Evolutionary conservation across 2,888 invertebrate species (phyloP).

Genomic region (Microplitis manilae): DNA sequence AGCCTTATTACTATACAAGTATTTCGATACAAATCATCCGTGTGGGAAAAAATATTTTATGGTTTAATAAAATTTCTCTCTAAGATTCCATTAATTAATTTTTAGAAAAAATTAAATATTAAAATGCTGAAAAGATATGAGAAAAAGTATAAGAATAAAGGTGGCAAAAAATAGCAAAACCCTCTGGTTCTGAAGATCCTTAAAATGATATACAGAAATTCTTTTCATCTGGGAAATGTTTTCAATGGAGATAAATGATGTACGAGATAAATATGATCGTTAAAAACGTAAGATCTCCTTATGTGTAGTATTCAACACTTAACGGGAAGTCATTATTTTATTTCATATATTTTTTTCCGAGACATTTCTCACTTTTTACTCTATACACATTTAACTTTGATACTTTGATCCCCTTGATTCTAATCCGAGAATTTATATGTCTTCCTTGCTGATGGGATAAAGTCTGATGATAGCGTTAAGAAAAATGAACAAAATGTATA

Average conservation of each 20-base stretch:
- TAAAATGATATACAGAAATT: background rate
- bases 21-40: too few relatives aligned
- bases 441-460: background rate
- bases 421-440: slow-evolving; percentile 10
- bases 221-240: background rate
- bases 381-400: slow-evolving; percentile 8
- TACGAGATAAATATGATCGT: background rate
- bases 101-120: too few relatives aligned
- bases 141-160: too few relatives aligned
- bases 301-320: background rate
- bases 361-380: background rate
- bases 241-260: slow-evolving; percentile 1
- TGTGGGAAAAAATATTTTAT: too few relatives aligned
- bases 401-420: slow-evolving; percentile 7
- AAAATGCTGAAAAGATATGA: too few relatives aligned
- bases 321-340: background rate
- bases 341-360: background rate
- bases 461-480: background rate
- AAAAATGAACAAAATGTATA: background rate
- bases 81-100: too few relatives aligned
- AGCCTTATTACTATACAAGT: too few relatives aligned
- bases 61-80: too few relatives aligned
- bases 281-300: background rate
- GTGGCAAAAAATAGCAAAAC: too few relatives aligned
- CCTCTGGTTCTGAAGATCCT: background rate